A percentile compares a stretch with the other conserved stretches of the same genome.
Conservation (phyloP, 1,140 invertebrate genomes). For the Diachasmimorpha longicaudata region DNA sequence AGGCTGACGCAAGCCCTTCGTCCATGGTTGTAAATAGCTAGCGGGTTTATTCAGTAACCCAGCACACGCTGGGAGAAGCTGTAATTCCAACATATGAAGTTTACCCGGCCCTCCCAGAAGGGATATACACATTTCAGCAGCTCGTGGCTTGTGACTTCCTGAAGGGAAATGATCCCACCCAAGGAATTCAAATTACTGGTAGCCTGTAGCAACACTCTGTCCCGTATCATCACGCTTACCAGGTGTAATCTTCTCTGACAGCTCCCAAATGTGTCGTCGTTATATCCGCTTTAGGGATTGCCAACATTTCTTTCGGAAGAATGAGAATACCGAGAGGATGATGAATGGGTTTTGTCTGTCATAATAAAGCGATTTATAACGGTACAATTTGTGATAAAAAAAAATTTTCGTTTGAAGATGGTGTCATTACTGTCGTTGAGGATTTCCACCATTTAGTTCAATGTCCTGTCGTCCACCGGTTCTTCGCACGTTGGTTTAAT, state of each 20-base stretch:
- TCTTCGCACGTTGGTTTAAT: too few species aligned
- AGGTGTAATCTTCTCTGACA: neutral
- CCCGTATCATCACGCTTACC: neutral
- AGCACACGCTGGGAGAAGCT: conserved; percentile 25
- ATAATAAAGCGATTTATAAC: too few species aligned
- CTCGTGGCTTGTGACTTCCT: neutral
- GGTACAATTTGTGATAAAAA: too few species aligned
- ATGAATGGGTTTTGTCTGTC: neutral
- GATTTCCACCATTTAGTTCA: too few species aligned
- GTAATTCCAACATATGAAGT: conserved; percentile 47
- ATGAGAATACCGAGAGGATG: neutral
- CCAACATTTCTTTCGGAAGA: neutral
- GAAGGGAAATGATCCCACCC: neutral
- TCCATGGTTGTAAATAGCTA: conserved; percentile 24
- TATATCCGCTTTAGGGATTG: neutral
- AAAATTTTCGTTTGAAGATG: too few species aligned
- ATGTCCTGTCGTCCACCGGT: too few species aligned
- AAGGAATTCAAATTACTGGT: neutral
- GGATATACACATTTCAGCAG: neutral
- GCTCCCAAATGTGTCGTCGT: neutral
- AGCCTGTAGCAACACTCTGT: neutral
- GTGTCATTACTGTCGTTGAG: too few species aligned
- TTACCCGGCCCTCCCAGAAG: conserved; percentile 30
- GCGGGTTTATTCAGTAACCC: conserved; percentile 11
- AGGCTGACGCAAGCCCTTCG: neutral